Evolutionary conservation across 2,888 invertebrate species (phyloP), one percentile per base, ranked within the genome.

Genomic region (Scaptomyza caliginosa): DNA sequence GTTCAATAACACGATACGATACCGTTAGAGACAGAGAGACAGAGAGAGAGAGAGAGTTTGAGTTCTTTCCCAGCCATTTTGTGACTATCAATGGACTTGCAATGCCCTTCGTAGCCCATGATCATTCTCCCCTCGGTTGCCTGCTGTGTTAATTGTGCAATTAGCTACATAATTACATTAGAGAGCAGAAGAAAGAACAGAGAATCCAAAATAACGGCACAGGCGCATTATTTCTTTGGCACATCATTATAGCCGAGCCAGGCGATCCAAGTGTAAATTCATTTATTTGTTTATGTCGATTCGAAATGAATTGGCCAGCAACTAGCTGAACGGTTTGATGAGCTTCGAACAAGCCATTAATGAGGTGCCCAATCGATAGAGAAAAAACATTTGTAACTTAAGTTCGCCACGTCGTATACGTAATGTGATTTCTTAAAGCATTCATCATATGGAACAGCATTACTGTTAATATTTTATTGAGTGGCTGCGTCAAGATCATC

Each of bases 131-230:
- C 21, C 16, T 10, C 19, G 2, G n/a, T n/a, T 39, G n/a, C 36
- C 26, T 21, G 42, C 43, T 59, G 67, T 38, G 40, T 55, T 77
- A 79, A 80, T 82, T 80, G 68, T 64, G 46, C 68, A 80, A 80
- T 82, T 82, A 82, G 66, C 68, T 67, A 77, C 83, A 82, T 82
- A 79, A 80, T 80, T 79, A 63, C 58, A 63, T 45, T 52, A 39
- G 56, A 43, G 48, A 28, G 43, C 40, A 46, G 30, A 30, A 46
- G 30, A 30, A 28, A 39, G 48, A 8, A 32, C 39, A 24, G 28
- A 36, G n/a, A 39, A 40, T 34, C 32, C 17, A 8, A 30, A 28
- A 28, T 1, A 34, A 5, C 26, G 3, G 11, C 16, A 6, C 30
- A n/a, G 19, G n/a, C 60, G 51, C 38, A 49, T 51, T 48, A 64